These are phyloP conservation scores for Hozukius guyotensis DNA, from an alignment of 2,797 vertebrate genomes.

Conservation along the genomic window DNA sequence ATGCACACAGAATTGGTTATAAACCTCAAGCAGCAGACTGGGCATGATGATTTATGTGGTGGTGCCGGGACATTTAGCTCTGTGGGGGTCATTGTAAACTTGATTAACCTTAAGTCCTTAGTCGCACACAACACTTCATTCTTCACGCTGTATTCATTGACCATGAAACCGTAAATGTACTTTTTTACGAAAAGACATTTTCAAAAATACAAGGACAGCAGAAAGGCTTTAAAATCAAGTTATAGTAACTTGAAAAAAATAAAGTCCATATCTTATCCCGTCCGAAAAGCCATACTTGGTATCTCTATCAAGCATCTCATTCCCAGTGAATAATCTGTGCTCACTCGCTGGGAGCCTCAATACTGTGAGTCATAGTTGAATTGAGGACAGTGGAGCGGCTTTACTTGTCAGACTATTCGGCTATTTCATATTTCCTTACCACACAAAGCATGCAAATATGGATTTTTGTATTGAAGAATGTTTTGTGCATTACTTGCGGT, in stretches of 20 bases:
- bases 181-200: background rate
- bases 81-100: slow-evolving; percentile 43
- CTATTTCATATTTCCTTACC: slow-evolving; percentile 31
- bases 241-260: background rate
- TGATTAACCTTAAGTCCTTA: slow-evolving; percentile 41
- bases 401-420: slow-evolving; percentile 56
- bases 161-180: background rate
- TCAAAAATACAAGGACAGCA: background rate
- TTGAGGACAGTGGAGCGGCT: slow-evolving; percentile 57
- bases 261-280: background rate
- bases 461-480: slow-evolving; percentile 12
- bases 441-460: slow-evolving; percentile 29
- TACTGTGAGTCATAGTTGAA: slow-evolving; percentile 75
- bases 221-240: background rate
- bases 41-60: slow-evolving; percentile 54
- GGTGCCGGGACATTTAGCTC: slow-evolving; percentile 21
- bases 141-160: slow-evolving; percentile 3
- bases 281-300: slow-evolving; percentile 19
- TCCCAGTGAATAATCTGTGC: slow-evolving; percentile 59
- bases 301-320: slow-evolving; percentile 52
- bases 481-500: background rate
- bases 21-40: slow-evolving; percentile 50
- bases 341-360: slow-evolving; percentile 47
- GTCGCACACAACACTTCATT: background rate
- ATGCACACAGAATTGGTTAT: slow-evolving; percentile 63